A percentile compares a stretch with the other conserved stretches of the same genome.
Conservation (phyloP, 1,140 invertebrate species). For the Brachionus manjavacas region DNA sequence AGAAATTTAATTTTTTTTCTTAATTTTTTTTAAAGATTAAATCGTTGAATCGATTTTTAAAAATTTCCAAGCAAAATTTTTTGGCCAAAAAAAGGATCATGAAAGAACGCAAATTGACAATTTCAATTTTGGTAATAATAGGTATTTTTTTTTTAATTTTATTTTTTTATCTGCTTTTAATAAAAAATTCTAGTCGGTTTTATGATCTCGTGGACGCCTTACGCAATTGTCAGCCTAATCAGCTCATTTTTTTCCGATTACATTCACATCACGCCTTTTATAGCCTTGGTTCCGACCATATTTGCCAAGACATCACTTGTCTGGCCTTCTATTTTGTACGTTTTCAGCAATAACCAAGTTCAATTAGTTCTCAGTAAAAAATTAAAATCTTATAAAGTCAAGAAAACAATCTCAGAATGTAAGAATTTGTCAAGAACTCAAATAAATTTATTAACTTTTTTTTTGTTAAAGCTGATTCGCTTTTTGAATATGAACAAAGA, state of each 20-base stretch:
- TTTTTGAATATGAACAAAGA: not conserved
- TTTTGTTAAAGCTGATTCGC: not conserved
- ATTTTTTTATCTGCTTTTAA: not conserved
- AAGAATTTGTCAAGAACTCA: not conserved
- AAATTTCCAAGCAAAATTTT: conserved; percentile 11
- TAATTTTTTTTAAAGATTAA: conserved; percentile 21
- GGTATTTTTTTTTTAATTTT: not conserved
- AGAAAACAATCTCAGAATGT: not conserved
- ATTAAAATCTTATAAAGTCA: not conserved
- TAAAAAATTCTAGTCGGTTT: conserved; percentile 3
- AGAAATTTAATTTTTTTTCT: not conserved
- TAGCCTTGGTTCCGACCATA: not conserved
- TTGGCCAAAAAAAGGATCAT: not conserved
- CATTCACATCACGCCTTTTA: not conserved
- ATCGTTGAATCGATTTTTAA: not conserved
- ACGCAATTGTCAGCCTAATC: not conserved
- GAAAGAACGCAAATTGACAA: conserved; percentile 31
- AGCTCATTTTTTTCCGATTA: conserved; percentile 11
- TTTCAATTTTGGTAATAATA: conserved; percentile 13
- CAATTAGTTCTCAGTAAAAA: not conserved
- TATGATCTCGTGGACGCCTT: conserved; percentile 26
- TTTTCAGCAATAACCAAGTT: conserved; percentile 12
- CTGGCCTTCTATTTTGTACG: conserved; percentile 19
- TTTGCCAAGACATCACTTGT: conserved; percentile 34
- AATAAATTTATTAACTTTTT: not conserved